phyloP scores from a whole-genome alignment of 2,797 vertebrate species.

The Tolypeutes matacus region DNA sequence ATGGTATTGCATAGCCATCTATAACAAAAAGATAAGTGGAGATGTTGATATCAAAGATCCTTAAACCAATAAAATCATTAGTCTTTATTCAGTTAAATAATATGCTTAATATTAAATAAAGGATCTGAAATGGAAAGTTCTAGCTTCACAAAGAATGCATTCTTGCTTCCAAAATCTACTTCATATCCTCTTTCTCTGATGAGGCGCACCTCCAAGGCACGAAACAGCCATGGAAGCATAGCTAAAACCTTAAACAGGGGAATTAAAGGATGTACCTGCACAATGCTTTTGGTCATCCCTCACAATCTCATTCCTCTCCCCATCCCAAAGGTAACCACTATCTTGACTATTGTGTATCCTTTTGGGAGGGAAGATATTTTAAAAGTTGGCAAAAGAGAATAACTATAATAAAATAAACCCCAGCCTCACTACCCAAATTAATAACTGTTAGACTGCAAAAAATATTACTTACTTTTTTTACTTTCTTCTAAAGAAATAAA shows the following conservation, averaged over 20 bases:
- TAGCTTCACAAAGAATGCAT: slow-evolving; percentile 8
- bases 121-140: neutral
- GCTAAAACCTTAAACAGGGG: neutral
- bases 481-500: slow-evolving; percentile 39
- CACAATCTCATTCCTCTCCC: no score
- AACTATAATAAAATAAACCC: neutral
- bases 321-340: neutral
- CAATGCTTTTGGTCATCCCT: neutral
- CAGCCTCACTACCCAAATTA: neutral
- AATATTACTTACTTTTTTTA: neutral
- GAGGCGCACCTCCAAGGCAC: neutral
- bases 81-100: slow-evolving; percentile 25
- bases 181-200: neutral
- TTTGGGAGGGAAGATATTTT: neutral
- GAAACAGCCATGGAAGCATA: neutral
- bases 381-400: neutral
- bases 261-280: neutral
- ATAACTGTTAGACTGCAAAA: neutral
- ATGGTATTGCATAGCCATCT: neutral
- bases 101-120: slow-evolving; percentile 16
- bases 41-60: neutral
- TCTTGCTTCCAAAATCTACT: neutral
- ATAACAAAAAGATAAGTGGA: slow-evolving; percentile 12
- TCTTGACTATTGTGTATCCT: neutral
- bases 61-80: neutral